These are phyloP conservation scores for Eristalinus aeneus DNA, from an alignment of 2,888 invertebrate genomes.

Conservation along the genomic window DNA sequence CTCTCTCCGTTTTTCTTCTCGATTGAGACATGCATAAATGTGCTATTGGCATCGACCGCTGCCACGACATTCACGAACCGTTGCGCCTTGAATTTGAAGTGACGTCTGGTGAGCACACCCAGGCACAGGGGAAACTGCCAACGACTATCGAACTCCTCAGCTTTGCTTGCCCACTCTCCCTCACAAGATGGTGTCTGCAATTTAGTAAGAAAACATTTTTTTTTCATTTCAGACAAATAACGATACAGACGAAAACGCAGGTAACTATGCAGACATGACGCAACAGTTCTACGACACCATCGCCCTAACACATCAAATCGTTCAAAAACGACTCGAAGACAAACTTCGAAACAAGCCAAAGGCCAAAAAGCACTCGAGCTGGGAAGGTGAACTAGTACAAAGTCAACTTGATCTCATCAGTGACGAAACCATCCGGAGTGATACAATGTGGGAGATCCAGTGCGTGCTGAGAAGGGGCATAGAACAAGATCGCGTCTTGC, in stretches of 20 bases:
- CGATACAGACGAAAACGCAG: conserved; percentile 30
- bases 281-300: conserved; percentile 58
- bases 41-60: conserved; percentile 59
- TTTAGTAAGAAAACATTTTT: neutral
- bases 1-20: conserved; percentile 50
- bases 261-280: conserved; percentile 14
- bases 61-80: conserved; percentile 52
- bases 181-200: conserved; percentile 51
- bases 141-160: conserved; percentile 62
- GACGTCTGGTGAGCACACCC: conserved; percentile 62
- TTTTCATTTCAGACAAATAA: conserved; percentile 21
- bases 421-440: conserved; percentile 61
- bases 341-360: conserved; percentile 1
- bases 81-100: conserved; percentile 55
- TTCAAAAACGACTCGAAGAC: conserved; percentile 42
- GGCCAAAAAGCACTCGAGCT: conserved; percentile 13
- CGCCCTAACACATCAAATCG: conserved; percentile 52
- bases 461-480: conserved; percentile 58
- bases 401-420: conserved; percentile 59
- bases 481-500: conserved; percentile 61
- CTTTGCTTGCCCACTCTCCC: conserved; percentile 65
- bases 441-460: conserved; percentile 65
- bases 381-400: conserved; percentile 58
- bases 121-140: conserved; percentile 67
- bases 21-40: conserved; percentile 68